Conservation (phyloP, 2,888 invertebrate genomes). For the Plagiodera versicolora region DNA sequence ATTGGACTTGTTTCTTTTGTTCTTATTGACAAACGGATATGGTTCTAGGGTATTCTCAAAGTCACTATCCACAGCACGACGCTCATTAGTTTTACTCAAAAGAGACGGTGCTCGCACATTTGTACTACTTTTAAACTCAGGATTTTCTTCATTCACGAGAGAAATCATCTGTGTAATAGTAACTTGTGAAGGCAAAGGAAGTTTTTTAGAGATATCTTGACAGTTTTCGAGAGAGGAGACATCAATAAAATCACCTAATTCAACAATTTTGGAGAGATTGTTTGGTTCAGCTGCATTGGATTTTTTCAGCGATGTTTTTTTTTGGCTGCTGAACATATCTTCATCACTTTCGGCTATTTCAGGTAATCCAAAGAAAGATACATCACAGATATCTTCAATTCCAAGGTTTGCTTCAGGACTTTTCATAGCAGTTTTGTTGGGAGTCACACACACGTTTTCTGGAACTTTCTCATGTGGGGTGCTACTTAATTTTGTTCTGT, state of each 20-base stretch:
- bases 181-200: constrained; percentile 4
- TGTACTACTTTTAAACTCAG: neutral
- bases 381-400: constrained; percentile 29
- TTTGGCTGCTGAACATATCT: neutral
- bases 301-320: neutral
- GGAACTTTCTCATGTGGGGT: no score
- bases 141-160: constrained; percentile 6
- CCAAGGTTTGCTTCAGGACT: neutral
- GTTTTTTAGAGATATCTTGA: neutral
- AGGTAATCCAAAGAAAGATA: constrained; percentile 24
- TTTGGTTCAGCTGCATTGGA: neutral
- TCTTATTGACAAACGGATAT: neutral
- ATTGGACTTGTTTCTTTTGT: neutral
- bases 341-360: neutral
- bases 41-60: neutral
- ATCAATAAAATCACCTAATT: neutral
- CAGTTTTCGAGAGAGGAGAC: neutral
- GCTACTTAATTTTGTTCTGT: constrained; percentile 13
- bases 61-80: neutral
- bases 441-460: neutral
- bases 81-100: neutral
- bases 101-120: neutral
- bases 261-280: no score
- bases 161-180: constrained; percentile 17
- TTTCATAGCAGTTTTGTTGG: neutral